Base-by-base conservation (phyloP, 2,797 vertebrate species). In the Buphagus erythrorhynchus region DNA sequence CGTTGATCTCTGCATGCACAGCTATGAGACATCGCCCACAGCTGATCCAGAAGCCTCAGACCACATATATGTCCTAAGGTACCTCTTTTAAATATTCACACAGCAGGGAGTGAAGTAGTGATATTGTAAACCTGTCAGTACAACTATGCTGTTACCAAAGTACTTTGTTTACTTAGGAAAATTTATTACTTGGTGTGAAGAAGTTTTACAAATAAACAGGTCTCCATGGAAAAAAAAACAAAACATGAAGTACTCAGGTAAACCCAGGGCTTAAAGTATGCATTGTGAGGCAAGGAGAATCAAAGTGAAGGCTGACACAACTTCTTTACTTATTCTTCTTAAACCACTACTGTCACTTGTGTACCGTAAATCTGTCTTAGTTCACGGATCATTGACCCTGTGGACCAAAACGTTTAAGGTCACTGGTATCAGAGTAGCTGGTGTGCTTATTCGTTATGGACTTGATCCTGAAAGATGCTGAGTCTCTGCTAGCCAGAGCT, bases 341-440 rank as follows among this genome's bases (percentile, higher is more conserved):
- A 71, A 94, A 63, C 54, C 16, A 1, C 57, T 55, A 4, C 69
- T 84, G 63, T 83, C 79, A 40, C 51, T 62, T 92, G 77, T 78
- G 66, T 90, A 82, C 62, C 16, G 6, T 94, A 94, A 91, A 91
- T 92, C 76, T 86, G 33, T 61, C 83, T 85, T 74, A 81, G 55
- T 91, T 87, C 46, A 80, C 79, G 84, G 68, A 95, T 91, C 86
- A 74, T 61, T 93, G 88, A 71, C 49, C 81, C 31, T 16, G 14
- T 26, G 82, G 73, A 90, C 88, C 73, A 86, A 94, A 94, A 86
- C 7, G 0, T 58, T 92, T 94, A 82, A 95, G 88, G 87, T 92
- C 25, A 0, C 58, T 57, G 63, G 19, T 67, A 88, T 88, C 62
- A 57, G 63, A 81, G 65, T 77, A 88, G 61, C 35, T 92, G 74